Evolutionary conservation across 2,888 invertebrate species (phyloP), one percentile per base, ranked within the genome.

Genomic region (Nomada lathburiana): DNA sequence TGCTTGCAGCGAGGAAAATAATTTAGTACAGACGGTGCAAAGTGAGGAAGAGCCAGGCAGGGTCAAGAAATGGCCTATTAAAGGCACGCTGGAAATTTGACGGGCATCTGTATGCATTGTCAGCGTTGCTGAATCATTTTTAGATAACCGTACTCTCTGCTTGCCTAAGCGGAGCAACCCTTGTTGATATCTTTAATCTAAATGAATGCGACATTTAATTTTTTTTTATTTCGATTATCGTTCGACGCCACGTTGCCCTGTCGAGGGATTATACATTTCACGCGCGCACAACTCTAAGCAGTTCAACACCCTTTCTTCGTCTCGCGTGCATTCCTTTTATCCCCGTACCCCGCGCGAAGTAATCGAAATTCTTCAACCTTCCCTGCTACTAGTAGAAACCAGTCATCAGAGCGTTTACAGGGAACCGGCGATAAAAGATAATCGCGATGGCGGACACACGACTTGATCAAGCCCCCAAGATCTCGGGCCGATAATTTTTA

Each of bases 121-220:
- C 9, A 60, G 50, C 55, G 67, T 72, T 62, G 60, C 67, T 80
- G 71, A 80, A 76, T 67, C 76, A 76, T 75, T 80, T 75, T 50
- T 67, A 42, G 76, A 76, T 80, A 80, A 76, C 57, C 62, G 53
- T 77, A 42, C 73, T 44, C 44, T 59, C 50, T 57, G 68, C 13
- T 55, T 57, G 29, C n/a, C 52, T 64, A 74, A 64, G 44, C 63
- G 63, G 72, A 60, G 71, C 76, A 80, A 80, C 72, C 36, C 36
- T 36, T 36, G 36, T 36, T 7, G 36, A 36, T 7, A 53, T 67
- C 65, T 64, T 20, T 59, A 10, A 23, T 16, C 1, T n/a, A 26
- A 1, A n/a, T 20, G 1, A 47, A 57, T 47, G 69, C 55, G 57
- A 64, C 57, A 29, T 16, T 5, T 11, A 57, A 16, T 36, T 44